Percentiles rank a stretch among this genome's conserved stretches.
Evolutionary conservation across 1,140 invertebrate species (phyloP).

Genomic region (Tachypleus tridentatus): DNA sequence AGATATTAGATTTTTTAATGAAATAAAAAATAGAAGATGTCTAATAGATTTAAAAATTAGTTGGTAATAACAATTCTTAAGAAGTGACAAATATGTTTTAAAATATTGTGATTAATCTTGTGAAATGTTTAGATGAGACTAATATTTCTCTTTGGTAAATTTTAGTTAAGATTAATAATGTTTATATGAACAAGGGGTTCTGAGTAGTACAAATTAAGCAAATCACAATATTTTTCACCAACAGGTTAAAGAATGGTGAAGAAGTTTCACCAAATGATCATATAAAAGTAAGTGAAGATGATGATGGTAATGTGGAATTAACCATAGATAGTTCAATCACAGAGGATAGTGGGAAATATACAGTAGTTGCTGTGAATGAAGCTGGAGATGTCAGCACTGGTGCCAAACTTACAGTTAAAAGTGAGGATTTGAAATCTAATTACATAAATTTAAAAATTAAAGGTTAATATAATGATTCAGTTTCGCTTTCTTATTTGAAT

Average conservation of each 20-base stretch:
- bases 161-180: no score
- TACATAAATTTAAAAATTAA: neutral
- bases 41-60: neutral
- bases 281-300: slow-evolving; percentile 23
- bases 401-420: slow-evolving; percentile 62
- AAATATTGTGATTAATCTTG: no score
- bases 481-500: no score
- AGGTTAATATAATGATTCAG: no score
- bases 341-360: slow-evolving; percentile 35
- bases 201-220: neutral
- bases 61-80: neutral
- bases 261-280: slow-evolving; percentile 12
- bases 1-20: no score
- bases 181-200: no score
- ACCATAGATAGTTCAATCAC: slow-evolving; percentile 34
- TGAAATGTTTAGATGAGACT: no score
- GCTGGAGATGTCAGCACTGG: slow-evolving; percentile 50
- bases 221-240: neutral
- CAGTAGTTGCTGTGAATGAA: slow-evolving; percentile 31
- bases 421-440: slow-evolving; percentile 36
- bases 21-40: no score
- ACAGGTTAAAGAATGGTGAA: slow-evolving; percentile 18
- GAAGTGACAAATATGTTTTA: neutral
- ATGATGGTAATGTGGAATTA: slow-evolving; percentile 32
- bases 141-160: no score